A percentile compares a stretch with the other conserved stretches of the same genome.
Conservation (phyloP, 2,888 invertebrate species). For the Drepana falcataria region DNA sequence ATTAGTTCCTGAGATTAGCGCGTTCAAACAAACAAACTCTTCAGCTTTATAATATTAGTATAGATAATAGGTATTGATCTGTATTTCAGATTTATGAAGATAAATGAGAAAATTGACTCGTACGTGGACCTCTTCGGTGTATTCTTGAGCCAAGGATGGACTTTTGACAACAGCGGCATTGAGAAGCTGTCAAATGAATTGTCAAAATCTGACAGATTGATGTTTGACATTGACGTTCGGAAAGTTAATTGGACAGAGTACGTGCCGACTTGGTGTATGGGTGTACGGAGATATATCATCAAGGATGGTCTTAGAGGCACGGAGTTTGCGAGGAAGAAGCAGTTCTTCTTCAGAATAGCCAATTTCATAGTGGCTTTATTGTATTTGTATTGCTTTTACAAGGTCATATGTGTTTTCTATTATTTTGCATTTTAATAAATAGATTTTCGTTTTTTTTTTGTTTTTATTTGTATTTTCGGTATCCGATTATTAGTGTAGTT, state of each 20-base stretch:
- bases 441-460: too few species aligned
- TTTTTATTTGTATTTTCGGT: too few species aligned
- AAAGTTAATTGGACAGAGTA: conserved; percentile 22
- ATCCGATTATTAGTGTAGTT: too few species aligned
- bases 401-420: too few species aligned
- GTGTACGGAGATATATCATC: conserved; percentile 24
- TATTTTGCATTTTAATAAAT: too few species aligned
- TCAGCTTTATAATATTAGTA: too few species aligned
- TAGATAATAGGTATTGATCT: too few species aligned
- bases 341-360: conserved; percentile 12
- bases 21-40: too few species aligned
- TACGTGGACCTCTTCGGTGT: too few species aligned
- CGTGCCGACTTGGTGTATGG: conserved; percentile 20
- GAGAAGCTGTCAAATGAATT: conserved; percentile 13
- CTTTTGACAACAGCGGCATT: conserved; percentile 24
- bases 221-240: conserved; percentile 28
- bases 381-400: neutral
- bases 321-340: conserved; percentile 13
- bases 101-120: too few species aligned
- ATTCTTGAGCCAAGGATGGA: conserved; percentile 13
- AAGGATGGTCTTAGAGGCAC: conserved; percentile 29
- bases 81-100: too few species aligned
- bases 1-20: too few species aligned
- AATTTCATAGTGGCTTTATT: neutral
- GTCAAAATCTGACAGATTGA: conserved; percentile 20